Conservation (phyloP, 1,140 invertebrate genomes). For the Zaprionus davidi region DNA sequence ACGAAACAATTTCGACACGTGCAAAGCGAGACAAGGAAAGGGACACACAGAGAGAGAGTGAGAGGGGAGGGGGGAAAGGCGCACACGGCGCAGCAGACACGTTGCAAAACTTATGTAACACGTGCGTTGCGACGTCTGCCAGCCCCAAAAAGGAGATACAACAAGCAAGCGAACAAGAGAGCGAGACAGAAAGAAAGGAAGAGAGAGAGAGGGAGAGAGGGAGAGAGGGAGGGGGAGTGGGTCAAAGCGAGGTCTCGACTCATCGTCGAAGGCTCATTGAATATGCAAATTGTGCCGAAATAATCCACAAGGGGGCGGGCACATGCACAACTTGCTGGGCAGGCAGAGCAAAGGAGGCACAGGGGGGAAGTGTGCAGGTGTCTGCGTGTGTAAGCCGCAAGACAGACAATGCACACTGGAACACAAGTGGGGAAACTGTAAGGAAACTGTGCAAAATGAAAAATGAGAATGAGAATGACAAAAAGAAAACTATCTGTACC, state of each 20-base stretch:
- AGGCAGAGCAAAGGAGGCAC: background rate
- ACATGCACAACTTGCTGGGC: constrained; percentile 35
- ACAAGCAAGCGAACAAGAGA: background rate
- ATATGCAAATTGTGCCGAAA: constrained; percentile 81
- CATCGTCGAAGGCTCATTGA: constrained; percentile 70
- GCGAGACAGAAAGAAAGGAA: background rate
- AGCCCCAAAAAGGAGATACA: constrained; percentile 11
- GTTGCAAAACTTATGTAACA: constrained; percentile 73
- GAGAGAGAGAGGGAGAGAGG: background rate
- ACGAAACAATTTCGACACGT: constrained; percentile 80
- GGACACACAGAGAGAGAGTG: background rate
- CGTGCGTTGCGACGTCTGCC: constrained; percentile 55
- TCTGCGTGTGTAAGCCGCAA: constrained; percentile 21
- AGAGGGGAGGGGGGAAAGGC: background rate
- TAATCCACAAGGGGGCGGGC: constrained; percentile 47
- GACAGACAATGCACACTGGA: constrained; percentile 27
- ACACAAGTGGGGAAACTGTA: background rate
- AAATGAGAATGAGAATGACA: background rate
- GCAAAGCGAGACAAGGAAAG: constrained; percentile 42
- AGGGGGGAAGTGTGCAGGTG: background rate
- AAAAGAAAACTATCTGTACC: no score
- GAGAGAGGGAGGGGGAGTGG: constrained; percentile 2
- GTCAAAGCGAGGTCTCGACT: constrained; percentile 12
- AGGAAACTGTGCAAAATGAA: background rate
- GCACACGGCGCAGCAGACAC: constrained; percentile 50